Evolutionary conservation across 2,888 invertebrate species (phyloP), one percentile per base, ranked within the genome.

Genomic region (Hipparchia semele): DNA sequence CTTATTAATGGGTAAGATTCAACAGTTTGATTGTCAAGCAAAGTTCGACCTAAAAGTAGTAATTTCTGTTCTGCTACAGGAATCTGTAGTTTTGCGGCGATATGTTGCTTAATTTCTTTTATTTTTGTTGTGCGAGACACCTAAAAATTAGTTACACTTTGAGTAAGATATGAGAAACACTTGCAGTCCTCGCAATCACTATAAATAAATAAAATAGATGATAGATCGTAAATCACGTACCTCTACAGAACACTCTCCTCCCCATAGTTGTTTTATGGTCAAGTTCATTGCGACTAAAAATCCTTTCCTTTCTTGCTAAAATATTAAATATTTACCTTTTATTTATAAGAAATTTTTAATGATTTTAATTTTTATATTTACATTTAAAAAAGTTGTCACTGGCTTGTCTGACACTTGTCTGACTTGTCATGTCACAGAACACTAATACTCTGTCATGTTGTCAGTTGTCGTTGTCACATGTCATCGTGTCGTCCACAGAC

Each of bases 191-290:
- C n/a, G 13, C 7, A 13, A 56, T 13, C 13, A 7, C 1, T 6
- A n/a, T 13, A n/a, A 13, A 56, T 6, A 46, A 6, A 49, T 7
- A 2, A 6, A 6, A 6, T 1, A 6, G 2, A 6, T 49, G 2
- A 49, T 49, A 49, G n/a, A 64, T 9, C 8, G 3, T 64, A 46
- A 49, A 9, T 23, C n/a, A 9, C 8, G 7, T 87, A 96, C 96
- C 81, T 96, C 96, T 74, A 96, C 88, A 70, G 91, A 90, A 84
- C 95, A 96, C 88, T 96, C 96, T 72, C 95, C 95, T 58, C 97
- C 97, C 87, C 96, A 95, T 59, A 97, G 88, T 81, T 96, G 95
- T 92, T 97, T 97, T 70, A 97, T 95, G 80, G 92, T 95, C 77
- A 97, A 90, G 92, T 96, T 96, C 97, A 97, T 97, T 83, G 80